These are phyloP conservation scores for Danio tinwini DNA, from an alignment of 2,797 vertebrate species.

Conservation along the genomic window DNA sequence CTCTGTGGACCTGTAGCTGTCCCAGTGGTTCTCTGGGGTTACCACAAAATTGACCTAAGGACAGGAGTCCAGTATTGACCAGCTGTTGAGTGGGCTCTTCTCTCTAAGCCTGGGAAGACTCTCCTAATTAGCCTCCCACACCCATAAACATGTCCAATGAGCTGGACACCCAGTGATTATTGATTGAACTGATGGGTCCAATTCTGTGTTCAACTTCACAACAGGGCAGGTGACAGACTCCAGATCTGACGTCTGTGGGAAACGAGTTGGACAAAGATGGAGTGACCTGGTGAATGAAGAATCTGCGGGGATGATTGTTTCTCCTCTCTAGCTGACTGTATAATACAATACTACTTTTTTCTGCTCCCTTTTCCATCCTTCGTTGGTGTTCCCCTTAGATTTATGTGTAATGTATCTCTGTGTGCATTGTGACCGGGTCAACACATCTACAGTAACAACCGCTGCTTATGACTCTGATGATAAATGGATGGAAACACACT, in stretches of 20 bases:
- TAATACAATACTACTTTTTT: slow-evolving; percentile 3
- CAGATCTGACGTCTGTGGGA: slow-evolving; percentile 26
- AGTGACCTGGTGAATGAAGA: slow-evolving; percentile 22
- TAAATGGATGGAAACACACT: slow-evolving; percentile 86
- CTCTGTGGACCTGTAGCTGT: slow-evolving; percentile 78
- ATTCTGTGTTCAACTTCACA: slow-evolving; percentile 69
- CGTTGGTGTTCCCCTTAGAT: slow-evolving; percentile 65
- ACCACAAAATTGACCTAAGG: slow-evolving; percentile 80
- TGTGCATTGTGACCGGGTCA: slow-evolving; percentile 72
- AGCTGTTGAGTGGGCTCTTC: slow-evolving; percentile 79
- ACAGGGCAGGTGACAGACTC: slow-evolving; percentile 68
- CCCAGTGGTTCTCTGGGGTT: slow-evolving; percentile 79
- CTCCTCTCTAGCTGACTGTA: slow-evolving; percentile 13
- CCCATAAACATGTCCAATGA: slow-evolving; percentile 82
- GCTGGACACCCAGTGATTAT: slow-evolving; percentile 76
- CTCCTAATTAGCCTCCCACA: slow-evolving; percentile 86
- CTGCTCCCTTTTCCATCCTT: slow-evolving; percentile 46
- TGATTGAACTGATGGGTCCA: slow-evolving; percentile 76
- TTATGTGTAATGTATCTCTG: slow-evolving; percentile 72
- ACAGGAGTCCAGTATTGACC: slow-evolving; percentile 80
- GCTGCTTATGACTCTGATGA: slow-evolving; percentile 80
- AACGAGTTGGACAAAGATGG: slow-evolving; percentile 24
- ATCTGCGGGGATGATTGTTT: slow-evolving; percentile 36
- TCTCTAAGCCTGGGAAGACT: slow-evolving; percentile 81
- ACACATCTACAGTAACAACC: slow-evolving; percentile 70